Evolutionary conservation across 2,888 invertebrate genomes (phyloP).

Genomic region (Sericinus montela): DNA sequence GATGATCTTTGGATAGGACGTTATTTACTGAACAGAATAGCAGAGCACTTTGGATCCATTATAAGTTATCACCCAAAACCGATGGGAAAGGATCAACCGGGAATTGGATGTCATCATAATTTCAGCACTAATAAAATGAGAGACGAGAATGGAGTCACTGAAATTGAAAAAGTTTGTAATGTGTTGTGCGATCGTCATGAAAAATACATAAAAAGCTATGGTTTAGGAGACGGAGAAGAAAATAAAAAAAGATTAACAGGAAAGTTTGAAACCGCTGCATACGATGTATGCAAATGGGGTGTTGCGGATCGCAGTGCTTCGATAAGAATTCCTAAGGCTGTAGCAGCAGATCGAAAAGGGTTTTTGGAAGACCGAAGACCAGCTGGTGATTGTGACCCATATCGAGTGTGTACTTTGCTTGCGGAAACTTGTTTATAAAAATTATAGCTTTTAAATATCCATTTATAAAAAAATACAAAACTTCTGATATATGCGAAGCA

Average conservation of each 20-base stretch:
- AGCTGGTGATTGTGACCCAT: constrained; percentile 95
- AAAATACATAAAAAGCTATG: constrained; percentile 94
- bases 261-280: constrained; percentile 95
- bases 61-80: constrained; percentile 86
- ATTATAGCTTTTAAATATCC: background rate
- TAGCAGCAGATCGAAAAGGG: constrained; percentile 90
- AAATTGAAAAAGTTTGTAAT: constrained; percentile 95
- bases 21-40: constrained; percentile 88
- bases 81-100: constrained; percentile 90
- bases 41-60: constrained; percentile 90
- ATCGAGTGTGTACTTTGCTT: constrained; percentile 76
- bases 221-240: constrained; percentile 90
- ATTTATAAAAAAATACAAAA: background rate
- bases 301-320: constrained; percentile 95
- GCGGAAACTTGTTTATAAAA: constrained; percentile 44
- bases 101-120: constrained; percentile 93
- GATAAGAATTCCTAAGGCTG: constrained; percentile 94
- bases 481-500: background rate
- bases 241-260: constrained; percentile 97
- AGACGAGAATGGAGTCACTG: constrained; percentile 82
- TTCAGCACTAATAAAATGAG: constrained; percentile 94
- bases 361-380: constrained; percentile 97
- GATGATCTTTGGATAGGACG: constrained; percentile 94
- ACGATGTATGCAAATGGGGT: constrained; percentile 91
- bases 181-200: constrained; percentile 60